Evolutionary conservation across 2,113 vertebrate species (phyloP), one percentile per base, ranked within the genome.

Genomic region (Festucalex cinctus): DNA sequence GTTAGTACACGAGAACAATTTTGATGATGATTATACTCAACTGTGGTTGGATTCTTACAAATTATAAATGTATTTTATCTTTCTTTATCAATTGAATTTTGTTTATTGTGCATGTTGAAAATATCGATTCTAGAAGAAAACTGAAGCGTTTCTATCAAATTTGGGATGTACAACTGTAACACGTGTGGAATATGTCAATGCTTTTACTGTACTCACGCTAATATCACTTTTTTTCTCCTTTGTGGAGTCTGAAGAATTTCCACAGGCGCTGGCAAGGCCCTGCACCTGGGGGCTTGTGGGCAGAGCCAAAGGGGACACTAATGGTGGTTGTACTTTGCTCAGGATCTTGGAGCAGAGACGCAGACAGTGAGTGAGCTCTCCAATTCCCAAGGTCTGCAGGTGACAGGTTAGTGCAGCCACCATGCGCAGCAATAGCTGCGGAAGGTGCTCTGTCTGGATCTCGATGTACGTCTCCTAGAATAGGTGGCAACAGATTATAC

Each of bases 281-380:
- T 82, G 85, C 59, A 63, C 9, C 64, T 90, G 73, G 86, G 91
- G 65, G 86, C 91, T 68, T 36, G 69, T 41, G 12, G 94, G 90
- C 91, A 93, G 71, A 81, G 92, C 63, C 89, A 86, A 66, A 13
- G 96, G 93, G 68, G 97, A 95, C 0, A 98, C 91, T 65, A 99
- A 84, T 0, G 97, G 97, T 9, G 97, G 97, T 39, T 99, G 97
- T 58, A 99, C 97, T 71, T 98, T 98, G 89, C 97, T 98, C 53
- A 99, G 96, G 80, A 98, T 98, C 91, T 99, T 99, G 1, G 97
- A 99, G 87, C 97, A 98, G 67, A 99, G 95, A 22, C 94, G 92
- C 53, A 99, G 93, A 51, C 96, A 96, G 87, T 98, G 94, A 48
- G 94, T 95, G 77, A 99, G 93, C 74, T 98, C 97, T 2, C 91